phyloP scores from a whole-genome alignment of 2,888 invertebrate species.

The Odontocolon sp. region DNA sequence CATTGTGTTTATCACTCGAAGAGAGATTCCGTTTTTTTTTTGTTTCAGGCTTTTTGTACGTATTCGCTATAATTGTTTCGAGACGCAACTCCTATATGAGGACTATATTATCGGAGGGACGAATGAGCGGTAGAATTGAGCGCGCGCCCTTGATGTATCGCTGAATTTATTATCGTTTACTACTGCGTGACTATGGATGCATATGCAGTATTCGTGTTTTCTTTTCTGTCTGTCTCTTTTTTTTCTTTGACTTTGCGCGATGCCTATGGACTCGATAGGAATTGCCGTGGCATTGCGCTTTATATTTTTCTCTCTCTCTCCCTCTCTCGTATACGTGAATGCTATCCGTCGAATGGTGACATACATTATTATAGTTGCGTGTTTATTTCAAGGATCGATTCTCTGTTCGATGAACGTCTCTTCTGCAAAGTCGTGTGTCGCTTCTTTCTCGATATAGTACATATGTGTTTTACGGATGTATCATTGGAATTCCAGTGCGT shows the following conservation, averaged over 20 bases:
- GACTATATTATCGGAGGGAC: background rate
- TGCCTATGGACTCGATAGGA: constrained; percentile 2
- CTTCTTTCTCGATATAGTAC: too few relatives aligned
- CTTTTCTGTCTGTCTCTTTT: background rate
- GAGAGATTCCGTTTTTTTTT: background rate
- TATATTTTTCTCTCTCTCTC: too few relatives aligned
- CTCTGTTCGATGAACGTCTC: constrained; percentile 52
- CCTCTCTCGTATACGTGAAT: background rate
- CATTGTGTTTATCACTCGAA: too few relatives aligned
- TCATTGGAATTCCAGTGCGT: constrained; percentile 62
- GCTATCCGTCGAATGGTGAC: constrained; percentile 30
- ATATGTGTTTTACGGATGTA: constrained; percentile 19
- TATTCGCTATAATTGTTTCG: background rate
- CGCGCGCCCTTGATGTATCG: background rate
- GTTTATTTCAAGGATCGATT: constrained; percentile 61
- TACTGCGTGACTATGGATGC: background rate
- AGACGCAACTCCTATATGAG: too few relatives aligned
- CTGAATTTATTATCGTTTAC: background rate
- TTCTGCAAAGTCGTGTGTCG: too few relatives aligned
- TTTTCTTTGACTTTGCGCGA: constrained; percentile 5
- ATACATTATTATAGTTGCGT: constrained; percentile 60
- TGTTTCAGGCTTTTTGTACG: background rate
- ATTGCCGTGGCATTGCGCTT: constrained; percentile 1
- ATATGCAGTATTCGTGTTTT: background rate
- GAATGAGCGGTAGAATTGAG: background rate